Evolutionary conservation across 2,113 vertebrate species (phyloP).

Genomic region (Rhabdomys dilectus): DNA sequence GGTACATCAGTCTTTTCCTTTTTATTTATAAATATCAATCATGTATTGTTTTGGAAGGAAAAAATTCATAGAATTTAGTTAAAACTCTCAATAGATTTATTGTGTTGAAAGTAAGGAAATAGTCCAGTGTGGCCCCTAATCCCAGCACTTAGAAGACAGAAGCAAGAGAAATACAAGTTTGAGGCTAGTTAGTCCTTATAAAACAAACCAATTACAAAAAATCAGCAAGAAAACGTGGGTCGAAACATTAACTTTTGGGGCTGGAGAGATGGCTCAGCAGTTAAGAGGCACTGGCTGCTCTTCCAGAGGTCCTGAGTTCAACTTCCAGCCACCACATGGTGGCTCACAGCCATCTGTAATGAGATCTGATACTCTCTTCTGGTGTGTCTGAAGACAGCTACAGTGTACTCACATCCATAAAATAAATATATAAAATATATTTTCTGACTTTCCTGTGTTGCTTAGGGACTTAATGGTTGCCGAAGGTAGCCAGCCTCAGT

Average conservation of each 20-base stretch:
- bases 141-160: background rate
- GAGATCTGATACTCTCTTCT: too few species aligned
- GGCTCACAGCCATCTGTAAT: too few species aligned
- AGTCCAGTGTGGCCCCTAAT: background rate
- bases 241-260: background rate
- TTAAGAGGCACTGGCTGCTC: too few species aligned
- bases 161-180: background rate
- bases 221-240: background rate
- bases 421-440: background rate
- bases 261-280: too few species aligned
- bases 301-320: too few species aligned
- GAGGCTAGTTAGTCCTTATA: background rate
- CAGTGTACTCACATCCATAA: too few species aligned
- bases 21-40: background rate
- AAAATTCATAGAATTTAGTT: conserved; percentile 40
- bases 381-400: too few species aligned
- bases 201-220: background rate
- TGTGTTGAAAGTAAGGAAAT: conserved; percentile 30
- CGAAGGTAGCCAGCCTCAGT: conserved; percentile 12
- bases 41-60: conserved; percentile 40
- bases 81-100: conserved; percentile 36
- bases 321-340: too few species aligned
- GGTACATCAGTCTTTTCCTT: background rate
- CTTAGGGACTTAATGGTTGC: conserved; percentile 19
- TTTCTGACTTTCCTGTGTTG: background rate